Evolutionary conservation across 2,113 vertebrate genomes (phyloP), one percentile per base, ranked within the genome.

Genomic region (Hippocampus mohnikei): DNA sequence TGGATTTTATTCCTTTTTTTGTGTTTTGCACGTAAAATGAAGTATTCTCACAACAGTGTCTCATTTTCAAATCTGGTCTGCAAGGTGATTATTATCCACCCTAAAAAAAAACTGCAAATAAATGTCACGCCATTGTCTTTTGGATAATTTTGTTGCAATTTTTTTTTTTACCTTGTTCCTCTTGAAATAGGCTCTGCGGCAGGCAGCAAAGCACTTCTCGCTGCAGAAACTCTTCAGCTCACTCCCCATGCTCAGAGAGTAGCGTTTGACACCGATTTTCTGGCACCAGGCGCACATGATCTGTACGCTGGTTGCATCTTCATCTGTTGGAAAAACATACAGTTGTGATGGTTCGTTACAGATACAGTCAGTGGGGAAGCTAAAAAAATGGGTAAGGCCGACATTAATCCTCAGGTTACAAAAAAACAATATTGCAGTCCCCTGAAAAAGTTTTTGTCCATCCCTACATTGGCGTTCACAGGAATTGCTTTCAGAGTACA

Each of bases 211-310:
- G 91, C 97, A 99, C 91, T 99, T 99, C 92, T 99, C 97, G 55
- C 97, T 99, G 94, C 97, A 99, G 94, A 99, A 99, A 89, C 94
- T 98, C 95, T 99, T 99, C 89, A 98, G 93, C 91, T 99, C 97
- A 59, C 96, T 98, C 77, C 97, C 97, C 97, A 99, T 99, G 94
- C 95, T 98, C 89, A 99, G 94, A 88, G 96, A 98, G 88, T 98
- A 99, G 77, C 97, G 96, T 84, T 98, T 98, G 87, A 98, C 94
- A 66, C 97, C 97, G 82, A 98, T 94, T 93, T 99, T 99, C 96
- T 99, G 97, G 94, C 97, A 99, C 97, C 97, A 99, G 86, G 97
- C 97, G 88, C 97, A 99, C 94, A 99, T 95, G 93, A 98, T 98
- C 95, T 99, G 97, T 90, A 98, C 94, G 87, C 95, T 98, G 93